Percentiles rank a stretch among this genome's conserved stretches.
Evolutionary conservation across 2,797 vertebrate genomes (phyloP).

Genomic region (Nannoperca australis): DNA sequence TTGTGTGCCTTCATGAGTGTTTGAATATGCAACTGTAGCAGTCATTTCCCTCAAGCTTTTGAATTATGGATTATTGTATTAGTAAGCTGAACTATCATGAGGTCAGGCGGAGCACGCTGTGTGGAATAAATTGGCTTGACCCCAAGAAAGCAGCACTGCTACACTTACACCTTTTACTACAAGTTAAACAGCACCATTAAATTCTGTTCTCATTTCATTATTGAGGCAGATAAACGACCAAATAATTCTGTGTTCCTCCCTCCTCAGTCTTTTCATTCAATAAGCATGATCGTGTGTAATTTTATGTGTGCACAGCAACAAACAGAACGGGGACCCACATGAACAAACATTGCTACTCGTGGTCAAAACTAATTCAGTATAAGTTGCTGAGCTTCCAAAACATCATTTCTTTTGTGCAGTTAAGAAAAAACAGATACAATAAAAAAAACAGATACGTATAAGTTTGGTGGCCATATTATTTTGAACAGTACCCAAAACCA

Average conservation of each 20-base stretch:
- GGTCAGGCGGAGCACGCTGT: constrained; percentile 33
- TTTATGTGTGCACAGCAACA: no score
- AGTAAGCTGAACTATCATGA: constrained; percentile 44
- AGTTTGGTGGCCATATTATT: no score
- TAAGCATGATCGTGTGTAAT: constrained; percentile 20
- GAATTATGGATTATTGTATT: constrained; percentile 71
- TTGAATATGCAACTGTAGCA: constrained; percentile 61
- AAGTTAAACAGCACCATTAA: constrained; percentile 17
- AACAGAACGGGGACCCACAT: no score
- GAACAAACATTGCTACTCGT: not conserved
- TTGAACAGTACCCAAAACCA: no score
- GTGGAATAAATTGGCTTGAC: constrained; percentile 49
- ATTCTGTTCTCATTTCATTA: constrained; percentile 8
- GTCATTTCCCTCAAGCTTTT: constrained; percentile 54
- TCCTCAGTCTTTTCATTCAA: constrained; percentile 13
- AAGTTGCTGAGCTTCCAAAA: no score
- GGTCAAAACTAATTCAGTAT: not conserved
- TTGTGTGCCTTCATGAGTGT: constrained; percentile 24
- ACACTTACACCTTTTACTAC: not conserved
- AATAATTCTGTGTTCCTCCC: not conserved
- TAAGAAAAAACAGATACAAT: no score
- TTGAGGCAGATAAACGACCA: constrained; percentile 16
- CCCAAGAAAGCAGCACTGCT: constrained; percentile 13
- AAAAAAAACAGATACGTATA: no score
- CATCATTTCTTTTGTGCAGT: no score